Evolutionary conservation across 2,888 invertebrate genomes (phyloP).

Genomic region (Digitonthophagus gazella): DNA sequence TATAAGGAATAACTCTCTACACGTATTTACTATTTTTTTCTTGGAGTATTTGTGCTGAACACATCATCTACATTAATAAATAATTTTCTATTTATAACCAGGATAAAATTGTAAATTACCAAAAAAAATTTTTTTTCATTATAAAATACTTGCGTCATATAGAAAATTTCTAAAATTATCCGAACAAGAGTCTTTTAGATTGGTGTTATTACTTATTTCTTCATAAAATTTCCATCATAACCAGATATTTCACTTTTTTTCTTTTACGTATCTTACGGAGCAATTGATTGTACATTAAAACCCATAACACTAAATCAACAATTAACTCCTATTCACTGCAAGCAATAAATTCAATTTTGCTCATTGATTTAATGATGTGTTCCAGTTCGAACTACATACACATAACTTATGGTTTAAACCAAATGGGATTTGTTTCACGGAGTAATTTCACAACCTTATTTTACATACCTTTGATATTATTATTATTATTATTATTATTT

Average conservation of each 20-base stretch:
- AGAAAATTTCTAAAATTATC: slow-evolving; percentile 23
- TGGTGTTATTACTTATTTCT: slow-evolving; percentile 27
- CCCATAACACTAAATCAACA: background rate
- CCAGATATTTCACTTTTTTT: slow-evolving; percentile 20
- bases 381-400: background rate
- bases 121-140: background rate
- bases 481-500: no score
- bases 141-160: slow-evolving; percentile 5
- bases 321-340: background rate
- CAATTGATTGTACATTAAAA: slow-evolving; percentile 3
- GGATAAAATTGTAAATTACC: background rate
- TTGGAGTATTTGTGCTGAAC: background rate
- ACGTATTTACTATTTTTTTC: background rate
- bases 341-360: background rate
- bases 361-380: background rate
- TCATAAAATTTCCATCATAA: background rate
- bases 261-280: slow-evolving; percentile 25
- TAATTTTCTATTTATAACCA: background rate
- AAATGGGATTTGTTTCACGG: no score
- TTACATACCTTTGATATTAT: no score
- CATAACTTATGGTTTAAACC: background rate
- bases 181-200: slow-evolving; percentile 29
- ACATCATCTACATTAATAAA: background rate
- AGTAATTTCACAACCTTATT: no score
- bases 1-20: slow-evolving; percentile 6